These are phyloP conservation scores for Neolamprologus devosi DNA, from an alignment of 2,113 vertebrate species.

Conservation along the genomic window DNA sequence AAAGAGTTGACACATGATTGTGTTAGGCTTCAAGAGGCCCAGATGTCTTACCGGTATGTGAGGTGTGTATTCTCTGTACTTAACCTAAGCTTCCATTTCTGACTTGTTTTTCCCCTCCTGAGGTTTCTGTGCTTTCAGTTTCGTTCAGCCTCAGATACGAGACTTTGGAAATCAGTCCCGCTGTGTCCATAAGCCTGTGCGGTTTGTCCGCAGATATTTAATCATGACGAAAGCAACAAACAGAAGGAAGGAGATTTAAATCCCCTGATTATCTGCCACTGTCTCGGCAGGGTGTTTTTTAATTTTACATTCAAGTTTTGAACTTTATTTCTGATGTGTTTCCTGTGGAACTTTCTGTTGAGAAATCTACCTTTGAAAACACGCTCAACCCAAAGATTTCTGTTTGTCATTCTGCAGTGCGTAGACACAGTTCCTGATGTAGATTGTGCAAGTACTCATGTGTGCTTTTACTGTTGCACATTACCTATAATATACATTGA, in stretches of 20 bases:
- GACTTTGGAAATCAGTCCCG: not conserved
- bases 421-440: constrained; percentile 58
- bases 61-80: constrained; percentile 5
- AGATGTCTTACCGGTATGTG: constrained; percentile 28
- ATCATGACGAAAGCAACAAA: not conserved
- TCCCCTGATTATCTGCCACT: not conserved
- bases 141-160: not conserved
- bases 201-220: not conserved
- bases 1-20: constrained; percentile 50
- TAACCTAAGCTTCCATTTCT: constrained; percentile 27
- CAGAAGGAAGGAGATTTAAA: not conserved
- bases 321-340: constrained; percentile 15
- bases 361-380: constrained; percentile 61
- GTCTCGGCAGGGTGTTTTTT: not conserved
- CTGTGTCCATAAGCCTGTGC: not conserved
- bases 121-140: constrained; percentile 4
- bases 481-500: constrained; percentile 45
- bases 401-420: constrained; percentile 58
- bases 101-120: not conserved
- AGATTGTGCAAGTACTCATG: constrained; percentile 45
- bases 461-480: constrained; percentile 59
- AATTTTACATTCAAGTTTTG: not conserved
- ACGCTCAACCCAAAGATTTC: constrained; percentile 76
- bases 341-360: constrained; percentile 32
- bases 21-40: constrained; percentile 38